Conservation (phyloP, 2,113 vertebrate species). For the Canis aureus region DNA sequence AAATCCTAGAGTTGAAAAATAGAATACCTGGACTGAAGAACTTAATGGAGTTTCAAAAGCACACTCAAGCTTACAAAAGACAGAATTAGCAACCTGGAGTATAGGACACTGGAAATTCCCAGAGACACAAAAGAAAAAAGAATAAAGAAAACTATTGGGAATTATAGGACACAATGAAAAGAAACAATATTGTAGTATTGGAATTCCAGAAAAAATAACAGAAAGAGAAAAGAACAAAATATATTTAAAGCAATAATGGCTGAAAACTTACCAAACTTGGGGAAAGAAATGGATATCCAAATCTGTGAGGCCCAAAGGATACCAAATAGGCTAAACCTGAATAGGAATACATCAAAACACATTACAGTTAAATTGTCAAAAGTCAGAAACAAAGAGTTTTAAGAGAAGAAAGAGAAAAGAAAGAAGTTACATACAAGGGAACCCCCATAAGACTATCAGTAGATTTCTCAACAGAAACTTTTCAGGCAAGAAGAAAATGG, state of each 20-base stretch:
- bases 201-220: neutral
- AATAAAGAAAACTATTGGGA: neutral
- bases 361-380: neutral
- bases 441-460: neutral
- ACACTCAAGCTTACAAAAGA: neutral
- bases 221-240: neutral
- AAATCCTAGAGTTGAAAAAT: neutral
- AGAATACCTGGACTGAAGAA: neutral
- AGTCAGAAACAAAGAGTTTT: neutral
- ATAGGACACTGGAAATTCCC: neutral
- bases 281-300: neutral
- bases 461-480: neutral
- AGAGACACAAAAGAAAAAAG: neutral
- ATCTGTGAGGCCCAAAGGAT: neutral
- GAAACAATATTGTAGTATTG: neutral
- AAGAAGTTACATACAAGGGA: neutral
- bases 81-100: neutral
- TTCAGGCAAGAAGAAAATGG: neutral
- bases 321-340: neutral
- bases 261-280: neutral
- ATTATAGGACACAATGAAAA: neutral
- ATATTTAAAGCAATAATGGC: neutral
- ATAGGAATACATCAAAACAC: neutral
- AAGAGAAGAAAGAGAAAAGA: neutral
- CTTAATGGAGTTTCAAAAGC: neutral